These are phyloP conservation scores for Cremastinae sp. DNA, from an alignment of 2,888 invertebrate genomes.

Conservation along the genomic window DNA sequence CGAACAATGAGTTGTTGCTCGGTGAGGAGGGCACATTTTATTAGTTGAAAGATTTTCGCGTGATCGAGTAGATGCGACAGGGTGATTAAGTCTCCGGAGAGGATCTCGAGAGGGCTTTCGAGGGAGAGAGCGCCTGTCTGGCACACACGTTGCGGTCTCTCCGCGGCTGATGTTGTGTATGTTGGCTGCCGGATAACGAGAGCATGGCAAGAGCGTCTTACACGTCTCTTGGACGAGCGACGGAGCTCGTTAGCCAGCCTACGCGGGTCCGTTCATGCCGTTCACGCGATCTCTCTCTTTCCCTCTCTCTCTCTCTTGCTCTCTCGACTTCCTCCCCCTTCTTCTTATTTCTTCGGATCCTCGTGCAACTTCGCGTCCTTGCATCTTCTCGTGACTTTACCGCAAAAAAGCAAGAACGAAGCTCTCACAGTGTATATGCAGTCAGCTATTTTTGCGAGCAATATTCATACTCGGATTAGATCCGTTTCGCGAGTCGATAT, in stretches of 20 bases:
- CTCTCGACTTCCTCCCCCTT: constrained; percentile 60
- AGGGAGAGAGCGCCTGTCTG: constrained; percentile 44
- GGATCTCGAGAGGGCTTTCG: constrained; percentile 45
- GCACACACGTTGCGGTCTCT: constrained; percentile 51
- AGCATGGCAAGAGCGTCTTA: constrained; percentile 73
- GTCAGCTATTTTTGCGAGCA: no score
- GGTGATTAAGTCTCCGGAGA: constrained; percentile 73
- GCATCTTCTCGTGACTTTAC: constrained; percentile 37
- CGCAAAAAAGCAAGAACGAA: no score
- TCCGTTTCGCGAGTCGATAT: no score
- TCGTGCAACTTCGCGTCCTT: constrained; percentile 45
- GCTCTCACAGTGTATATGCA: no score
- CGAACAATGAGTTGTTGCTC: constrained; percentile 58
- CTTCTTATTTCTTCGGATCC: constrained; percentile 43
- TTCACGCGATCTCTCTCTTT: constrained; percentile 70
- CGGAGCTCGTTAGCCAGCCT: constrained; percentile 76
- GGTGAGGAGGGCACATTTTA: constrained; percentile 61
- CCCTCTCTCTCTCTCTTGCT: constrained; percentile 31
- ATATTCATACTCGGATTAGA: no score
- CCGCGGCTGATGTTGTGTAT: constrained; percentile 53
- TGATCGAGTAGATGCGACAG: constrained; percentile 72
- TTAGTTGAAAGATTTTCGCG: constrained; percentile 68
- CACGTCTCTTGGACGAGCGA: constrained; percentile 69
- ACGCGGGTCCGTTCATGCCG: constrained; percentile 68
- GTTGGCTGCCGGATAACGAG: constrained; percentile 73